Percentiles rank a stretch among this genome's conserved stretches.
Evolutionary conservation across 92 coral and sea anemone genomes (phyloP).

Genomic region (Bergia sp.): DNA sequence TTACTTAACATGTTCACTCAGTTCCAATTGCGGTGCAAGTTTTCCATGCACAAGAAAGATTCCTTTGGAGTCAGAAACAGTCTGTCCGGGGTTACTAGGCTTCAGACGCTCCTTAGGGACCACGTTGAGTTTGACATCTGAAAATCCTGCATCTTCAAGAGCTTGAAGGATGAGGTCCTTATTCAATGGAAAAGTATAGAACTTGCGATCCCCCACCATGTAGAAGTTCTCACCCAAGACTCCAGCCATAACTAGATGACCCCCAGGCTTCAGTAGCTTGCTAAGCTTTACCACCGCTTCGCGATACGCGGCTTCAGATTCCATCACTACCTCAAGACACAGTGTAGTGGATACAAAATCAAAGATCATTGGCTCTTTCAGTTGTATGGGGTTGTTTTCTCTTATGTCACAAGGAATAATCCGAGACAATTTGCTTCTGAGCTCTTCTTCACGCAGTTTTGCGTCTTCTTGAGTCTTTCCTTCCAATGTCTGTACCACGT

Average conservation of each 20-base stretch:
- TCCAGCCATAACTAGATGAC: slow-evolving; percentile 45
- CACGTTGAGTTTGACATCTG: not conserved
- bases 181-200: slow-evolving; percentile 35
- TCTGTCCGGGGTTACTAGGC: not conserved
- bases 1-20: not conserved
- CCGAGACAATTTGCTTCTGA: slow-evolving; percentile 30
- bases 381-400: not conserved
- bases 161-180: slow-evolving; percentile 39
- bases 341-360: slow-evolving; percentile 44
- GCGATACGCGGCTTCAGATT: slow-evolving; percentile 37
- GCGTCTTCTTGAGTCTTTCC: slow-evolving; percentile 7
- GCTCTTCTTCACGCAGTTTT: slow-evolving; percentile 20
- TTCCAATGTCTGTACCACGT: slow-evolving; percentile 30
- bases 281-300: slow-evolving; percentile 34
- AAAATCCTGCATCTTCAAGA: slow-evolving; percentile 35
- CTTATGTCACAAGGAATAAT: slow-evolving; percentile 46
- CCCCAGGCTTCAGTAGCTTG: slow-evolving; percentile 47
- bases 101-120: not conserved
- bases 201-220: slow-evolving; percentile 29
- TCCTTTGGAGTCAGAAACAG: not conserved
- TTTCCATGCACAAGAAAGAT: not conserved
- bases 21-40: not conserved
- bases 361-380: slow-evolving; percentile 4
- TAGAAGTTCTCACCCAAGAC: slow-evolving; percentile 42
- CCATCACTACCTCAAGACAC: slow-evolving; percentile 54